Percentiles rank a stretch among this genome's conserved stretches.
phyloP scores from a whole-genome alignment of 2,113 vertebrate genomes.

The Sinocyclocheilus anophthalmus region DNA sequence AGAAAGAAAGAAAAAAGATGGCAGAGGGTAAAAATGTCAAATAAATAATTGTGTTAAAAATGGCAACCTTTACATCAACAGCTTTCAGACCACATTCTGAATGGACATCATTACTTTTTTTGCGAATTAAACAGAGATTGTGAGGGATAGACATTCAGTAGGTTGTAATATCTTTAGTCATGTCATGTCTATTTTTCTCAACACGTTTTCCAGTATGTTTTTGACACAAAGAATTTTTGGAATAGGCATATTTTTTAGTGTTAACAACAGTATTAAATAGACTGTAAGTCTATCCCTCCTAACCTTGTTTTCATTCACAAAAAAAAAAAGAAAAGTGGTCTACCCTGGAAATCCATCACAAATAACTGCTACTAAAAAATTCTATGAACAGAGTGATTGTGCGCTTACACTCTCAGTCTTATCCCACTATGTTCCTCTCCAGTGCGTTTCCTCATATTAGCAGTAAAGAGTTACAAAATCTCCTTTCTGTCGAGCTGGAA shows the following conservation, averaged over 20 bases:
- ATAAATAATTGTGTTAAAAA: not conserved
- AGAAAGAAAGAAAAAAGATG: too few species aligned
- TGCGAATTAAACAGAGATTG: not conserved
- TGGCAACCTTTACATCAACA: too few species aligned
- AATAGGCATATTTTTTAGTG: not conserved
- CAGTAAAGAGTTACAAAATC: constrained; percentile 26
- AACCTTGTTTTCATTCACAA: not conserved
- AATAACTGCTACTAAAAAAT: not conserved
- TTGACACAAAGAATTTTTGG: not conserved
- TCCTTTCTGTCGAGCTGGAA: constrained; percentile 7
- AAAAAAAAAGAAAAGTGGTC: not conserved
- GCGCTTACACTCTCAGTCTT: not conserved
- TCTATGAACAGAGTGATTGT: not conserved
- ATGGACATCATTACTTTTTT: not conserved
- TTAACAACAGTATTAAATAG: not conserved
- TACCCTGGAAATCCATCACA: not conserved
- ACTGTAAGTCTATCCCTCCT: not conserved
- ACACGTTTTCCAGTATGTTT: not conserved
- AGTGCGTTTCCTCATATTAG: constrained; percentile 27
- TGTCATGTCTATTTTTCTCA: not conserved
- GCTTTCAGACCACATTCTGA: not conserved
- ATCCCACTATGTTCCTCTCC: not conserved
- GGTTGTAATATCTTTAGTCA: not conserved
- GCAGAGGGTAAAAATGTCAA: too few species aligned
- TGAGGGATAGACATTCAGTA: not conserved